Conservation (phyloP, 2,113 vertebrate species). For the Ivindomyrus marchei region DNA sequence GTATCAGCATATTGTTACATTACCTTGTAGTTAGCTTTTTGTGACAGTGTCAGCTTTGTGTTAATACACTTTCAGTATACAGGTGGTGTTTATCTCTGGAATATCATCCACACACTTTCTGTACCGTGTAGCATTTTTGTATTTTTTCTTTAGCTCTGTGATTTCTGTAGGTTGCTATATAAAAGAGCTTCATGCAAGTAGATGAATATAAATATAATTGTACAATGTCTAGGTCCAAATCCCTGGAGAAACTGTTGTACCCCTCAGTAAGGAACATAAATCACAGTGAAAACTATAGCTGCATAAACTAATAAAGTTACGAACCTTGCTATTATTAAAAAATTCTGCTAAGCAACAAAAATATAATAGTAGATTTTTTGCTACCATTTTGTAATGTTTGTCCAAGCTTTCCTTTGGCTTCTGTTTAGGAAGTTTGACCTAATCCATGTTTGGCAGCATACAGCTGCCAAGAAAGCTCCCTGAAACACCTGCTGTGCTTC, state of each 20-base stretch:
- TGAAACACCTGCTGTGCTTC: constrained; percentile 26
- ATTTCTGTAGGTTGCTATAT: neutral
- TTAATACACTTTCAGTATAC: neutral
- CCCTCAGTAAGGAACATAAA: neutral
- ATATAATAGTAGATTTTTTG: neutral
- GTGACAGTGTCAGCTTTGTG: neutral
- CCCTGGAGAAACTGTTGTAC: neutral
- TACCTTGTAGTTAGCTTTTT: neutral
- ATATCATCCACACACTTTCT: neutral
- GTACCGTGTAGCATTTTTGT: neutral
- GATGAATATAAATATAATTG: neutral
- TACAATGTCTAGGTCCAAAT: neutral
- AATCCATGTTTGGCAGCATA: constrained; percentile 55
- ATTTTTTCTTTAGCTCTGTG: neutral
- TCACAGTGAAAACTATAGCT: neutral
- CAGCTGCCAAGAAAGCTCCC: constrained; percentile 43
- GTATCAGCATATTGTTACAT: neutral
- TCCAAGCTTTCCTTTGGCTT: constrained; percentile 45
- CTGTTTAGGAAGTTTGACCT: constrained; percentile 55
- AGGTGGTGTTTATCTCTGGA: neutral
- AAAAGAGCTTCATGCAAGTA: neutral
- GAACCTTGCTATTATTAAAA: neutral
- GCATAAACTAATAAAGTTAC: neutral
- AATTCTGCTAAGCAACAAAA: neutral
- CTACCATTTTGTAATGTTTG: neutral